Base-by-base conservation (phyloP, 2,888 invertebrate species). In the Megaustenia siamemsis region DNA sequence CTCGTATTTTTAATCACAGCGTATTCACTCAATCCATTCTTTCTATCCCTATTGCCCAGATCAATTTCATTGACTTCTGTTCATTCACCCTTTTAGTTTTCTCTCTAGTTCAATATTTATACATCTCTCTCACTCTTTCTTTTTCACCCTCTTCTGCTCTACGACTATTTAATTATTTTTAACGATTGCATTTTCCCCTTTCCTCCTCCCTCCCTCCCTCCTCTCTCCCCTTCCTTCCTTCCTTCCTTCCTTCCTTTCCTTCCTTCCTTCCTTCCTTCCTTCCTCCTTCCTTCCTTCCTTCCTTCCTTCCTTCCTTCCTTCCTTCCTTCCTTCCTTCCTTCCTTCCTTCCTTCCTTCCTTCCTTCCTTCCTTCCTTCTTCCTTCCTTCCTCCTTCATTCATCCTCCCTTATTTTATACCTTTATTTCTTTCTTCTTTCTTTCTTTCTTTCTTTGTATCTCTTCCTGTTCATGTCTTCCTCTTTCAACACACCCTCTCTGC, bases 341-440 rank as follows among this genome's bases (percentile, higher is more conserved):
- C 38, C 56, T 32, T 53, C 43, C 38, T 71, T 28, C 43, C 43
- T 32, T 45, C 56, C 75, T 38, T 69, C 32, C 45, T 76, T 35
- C 28, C 32, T 82, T 53, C 38, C 40, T 35, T 35, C 76, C 66
- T 63, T 73, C 45, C 63, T 43, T 32, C 24, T 82, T 38, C 63
- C 43, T 63, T 49, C 66, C 82, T 76, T 69, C 56, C 49, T 82
- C 60, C 45, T 45, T 43, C 49, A 56, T 53, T 73, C 38, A 32
- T 49, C 63, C 63, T 73, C 28, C 49, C 32, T 60, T 40, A 56
- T 40, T 45, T 43, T 60, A n/a, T n/a, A n/a, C n/a, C n/a, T n/a
- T n/a, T n/a, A n/a, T n/a, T n/a, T n/a, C n/a, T n/a, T n/a, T n/a
- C n/a, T n/a, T n/a, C n/a, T n/a, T n/a, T n/a, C n/a, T n/a, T n/a